Base-by-base conservation (phyloP, 2,113 vertebrate species). In the Microcebus murinus region DNA sequence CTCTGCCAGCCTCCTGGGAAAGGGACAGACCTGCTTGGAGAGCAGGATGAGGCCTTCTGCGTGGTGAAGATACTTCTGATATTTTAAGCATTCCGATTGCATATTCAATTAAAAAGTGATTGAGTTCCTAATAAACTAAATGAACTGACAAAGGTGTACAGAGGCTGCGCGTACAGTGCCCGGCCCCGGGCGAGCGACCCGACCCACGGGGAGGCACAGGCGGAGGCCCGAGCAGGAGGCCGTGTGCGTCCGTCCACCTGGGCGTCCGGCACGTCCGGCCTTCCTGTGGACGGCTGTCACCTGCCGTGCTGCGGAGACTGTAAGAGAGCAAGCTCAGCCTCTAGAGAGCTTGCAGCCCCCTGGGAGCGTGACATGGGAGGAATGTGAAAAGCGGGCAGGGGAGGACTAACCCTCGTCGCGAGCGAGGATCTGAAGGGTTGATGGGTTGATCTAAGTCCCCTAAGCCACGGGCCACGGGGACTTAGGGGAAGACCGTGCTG, bases 221-320 rank as follows among this genome's bases (percentile, higher is more conserved):
- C 45, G 34, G 55, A 61, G 39, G 29, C 23, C 8, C 0, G 12
- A 29, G 6, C 23, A 6, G 1, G 52, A 27, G 5, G 3, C 17
- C 6, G 76, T 3, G 90, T 8, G 2, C 52, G 3, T 5, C 52
- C 4, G 45, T 61, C 57, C 25, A 29, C 11, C n/a, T 10, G 12
- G 13, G 34, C 59, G 6, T 45, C 67, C 7, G 2, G 1, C 1
- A 31, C 8, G 0, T 34, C 29, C 52, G 82, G 77, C 10, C 0
- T 48, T 52, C 1, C 73, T 1, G 2, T 0, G 42, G 68, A 13
- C 2, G 7, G 18, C 21, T 4, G 20, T 59, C 0, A 6, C 21
- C 27, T 45, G 50, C 9, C 9, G 6, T 4, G 34, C 45, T 13
- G 27, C 4, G 34, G 65, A 9, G 1, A 55, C 36, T 6, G 65